phyloP scores from a whole-genome alignment of 2,888 invertebrate species.

The Agonopterix arenella region DNA sequence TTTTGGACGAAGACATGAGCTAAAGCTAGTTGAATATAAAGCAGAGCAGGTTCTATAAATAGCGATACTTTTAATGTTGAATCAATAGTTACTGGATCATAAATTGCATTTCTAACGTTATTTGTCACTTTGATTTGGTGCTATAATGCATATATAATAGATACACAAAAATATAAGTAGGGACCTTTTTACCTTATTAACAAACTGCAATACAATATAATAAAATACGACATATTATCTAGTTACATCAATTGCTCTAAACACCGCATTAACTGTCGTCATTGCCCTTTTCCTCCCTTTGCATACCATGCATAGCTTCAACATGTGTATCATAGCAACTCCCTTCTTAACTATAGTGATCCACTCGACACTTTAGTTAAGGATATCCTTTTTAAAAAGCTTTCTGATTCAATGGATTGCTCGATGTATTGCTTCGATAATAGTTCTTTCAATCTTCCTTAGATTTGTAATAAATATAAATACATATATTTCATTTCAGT shows the following conservation, averaged over 20 bases:
- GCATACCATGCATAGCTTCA: background rate
- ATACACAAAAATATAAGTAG: too few species aligned
- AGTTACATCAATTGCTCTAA: background rate
- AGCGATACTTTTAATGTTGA: too few species aligned
- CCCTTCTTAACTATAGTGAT: conserved; percentile 27
- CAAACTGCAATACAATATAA: too few species aligned
- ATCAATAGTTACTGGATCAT: too few species aligned
- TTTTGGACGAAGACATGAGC: too few species aligned
- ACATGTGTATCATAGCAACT: conserved; percentile 34
- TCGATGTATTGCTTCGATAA: conserved; percentile 35
- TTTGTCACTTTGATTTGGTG: too few species aligned
- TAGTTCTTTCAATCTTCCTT: conserved; percentile 11
- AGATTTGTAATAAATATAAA: background rate
- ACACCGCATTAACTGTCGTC: background rate
- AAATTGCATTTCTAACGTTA: too few species aligned
- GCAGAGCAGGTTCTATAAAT: too few species aligned
- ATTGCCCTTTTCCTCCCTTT: conserved; percentile 7
- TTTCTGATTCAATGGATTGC: conserved; percentile 43
- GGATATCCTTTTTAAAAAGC: conserved; percentile 56
- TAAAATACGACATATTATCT: background rate
- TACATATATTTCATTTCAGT: too few species aligned
- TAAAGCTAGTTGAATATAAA: too few species aligned
- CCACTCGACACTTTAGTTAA: conserved; percentile 16
- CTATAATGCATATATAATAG: too few species aligned
- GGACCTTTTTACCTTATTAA: too few species aligned